These are phyloP conservation scores for human DNA, from an alignment of 2,113 vertebrate species.

Conservation along the genomic window DNA sequence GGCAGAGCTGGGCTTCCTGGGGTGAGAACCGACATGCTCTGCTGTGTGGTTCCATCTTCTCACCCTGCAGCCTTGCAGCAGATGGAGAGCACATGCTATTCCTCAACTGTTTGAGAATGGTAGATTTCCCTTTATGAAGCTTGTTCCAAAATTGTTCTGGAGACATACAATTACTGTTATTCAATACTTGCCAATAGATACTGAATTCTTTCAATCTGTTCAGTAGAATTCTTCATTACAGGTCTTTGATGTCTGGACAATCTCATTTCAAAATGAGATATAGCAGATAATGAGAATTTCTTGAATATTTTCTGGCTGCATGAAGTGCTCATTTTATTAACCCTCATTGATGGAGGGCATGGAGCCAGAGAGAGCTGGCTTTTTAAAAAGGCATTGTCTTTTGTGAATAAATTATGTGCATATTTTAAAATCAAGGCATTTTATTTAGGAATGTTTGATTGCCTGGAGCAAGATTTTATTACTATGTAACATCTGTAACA, in stretches of 20 bases:
- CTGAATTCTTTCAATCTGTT: not conserved
- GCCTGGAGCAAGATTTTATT: slow-evolving; percentile 55
- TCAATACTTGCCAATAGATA: not conserved
- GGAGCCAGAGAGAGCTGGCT: not conserved
- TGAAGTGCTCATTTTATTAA: not conserved
- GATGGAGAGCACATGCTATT: not conserved
- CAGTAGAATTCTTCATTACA: not conserved
- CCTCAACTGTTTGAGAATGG: not conserved
- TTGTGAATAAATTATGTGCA: slow-evolving; percentile 38
- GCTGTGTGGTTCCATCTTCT: not conserved
- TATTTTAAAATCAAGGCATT: slow-evolving; percentile 60
- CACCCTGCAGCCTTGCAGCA: not conserved
- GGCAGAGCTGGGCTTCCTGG: not conserved
- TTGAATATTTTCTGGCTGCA: not conserved
- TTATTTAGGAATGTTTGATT: slow-evolving; percentile 35
- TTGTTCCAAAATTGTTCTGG: not conserved
- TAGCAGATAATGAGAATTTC: not conserved
- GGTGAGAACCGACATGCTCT: not conserved
- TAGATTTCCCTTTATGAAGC: not conserved
- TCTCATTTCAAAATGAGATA: not conserved
- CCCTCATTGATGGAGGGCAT: not conserved
- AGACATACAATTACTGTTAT: not conserved
- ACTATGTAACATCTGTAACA: slow-evolving; percentile 43
- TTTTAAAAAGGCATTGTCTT: not conserved
- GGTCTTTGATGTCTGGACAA: not conserved